Conservation (phyloP, 2,797 vertebrate genomes). For the Spizella passerina region DNA sequence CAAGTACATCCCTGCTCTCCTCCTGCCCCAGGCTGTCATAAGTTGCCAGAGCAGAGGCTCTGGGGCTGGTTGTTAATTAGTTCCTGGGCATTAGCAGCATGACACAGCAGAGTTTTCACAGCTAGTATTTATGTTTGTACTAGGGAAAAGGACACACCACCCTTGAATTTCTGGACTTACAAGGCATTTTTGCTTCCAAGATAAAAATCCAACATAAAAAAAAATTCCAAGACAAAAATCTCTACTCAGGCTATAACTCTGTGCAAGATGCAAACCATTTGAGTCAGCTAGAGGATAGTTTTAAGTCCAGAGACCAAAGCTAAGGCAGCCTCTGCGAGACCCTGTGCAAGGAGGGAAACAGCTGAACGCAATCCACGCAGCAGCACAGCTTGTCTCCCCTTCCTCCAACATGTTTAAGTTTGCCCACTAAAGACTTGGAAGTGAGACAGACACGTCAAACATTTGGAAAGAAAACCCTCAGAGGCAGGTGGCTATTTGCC, state of each 20-base stretch:
- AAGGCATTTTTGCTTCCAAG: neutral
- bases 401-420: neutral
- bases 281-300: neutral
- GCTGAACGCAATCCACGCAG: neutral
- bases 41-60: neutral
- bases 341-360: neutral
- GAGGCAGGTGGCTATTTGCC: neutral
- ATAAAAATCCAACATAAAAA: neutral
- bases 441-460: neutral
- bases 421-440: neutral
- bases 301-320: neutral
- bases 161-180: neutral
- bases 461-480: neutral
- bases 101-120: neutral
- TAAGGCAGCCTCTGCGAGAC: too few relatives aligned
- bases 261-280: neutral
- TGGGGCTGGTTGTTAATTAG: neutral
- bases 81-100: neutral
- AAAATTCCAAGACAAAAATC: neutral
- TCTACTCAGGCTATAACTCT: neutral
- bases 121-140: neutral
- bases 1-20: neutral
- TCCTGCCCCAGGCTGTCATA: neutral
- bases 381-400: neutral
- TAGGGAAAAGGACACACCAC: neutral